A percentile compares a stretch with the other conserved stretches of the same genome.
Conservation (phyloP, 2,888 invertebrate species). For the Xanthorhoe spadicearia region DNA sequence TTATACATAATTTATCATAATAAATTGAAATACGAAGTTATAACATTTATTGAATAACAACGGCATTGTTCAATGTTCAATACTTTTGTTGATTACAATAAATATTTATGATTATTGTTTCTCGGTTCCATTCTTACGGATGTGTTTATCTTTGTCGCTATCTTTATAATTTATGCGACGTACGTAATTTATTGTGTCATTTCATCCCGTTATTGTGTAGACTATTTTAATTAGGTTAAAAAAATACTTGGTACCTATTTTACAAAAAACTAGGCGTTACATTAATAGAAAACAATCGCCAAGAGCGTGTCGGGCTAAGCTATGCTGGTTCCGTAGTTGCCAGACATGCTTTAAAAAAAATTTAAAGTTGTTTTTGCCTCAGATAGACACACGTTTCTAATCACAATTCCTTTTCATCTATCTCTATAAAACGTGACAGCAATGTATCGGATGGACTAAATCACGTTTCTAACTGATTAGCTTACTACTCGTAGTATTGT, state of each 20-base stretch:
- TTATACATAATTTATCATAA: not conserved
- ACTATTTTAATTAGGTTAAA: not conserved
- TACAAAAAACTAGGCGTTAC: not conserved
- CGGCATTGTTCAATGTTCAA: constrained; percentile 9
- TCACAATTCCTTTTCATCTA: not conserved
- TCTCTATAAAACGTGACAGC: constrained; percentile 29
- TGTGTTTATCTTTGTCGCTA: not conserved
- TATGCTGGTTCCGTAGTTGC: too few species aligned
- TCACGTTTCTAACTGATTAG: constrained; percentile 19
- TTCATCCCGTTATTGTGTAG: not conserved
- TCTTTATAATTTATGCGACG: constrained; percentile 9
- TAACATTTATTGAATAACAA: not conserved
- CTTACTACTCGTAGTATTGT: not conserved
- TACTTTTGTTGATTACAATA: constrained; percentile 5
- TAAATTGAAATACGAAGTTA: constrained; percentile 9
- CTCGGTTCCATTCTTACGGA: constrained; percentile 1
- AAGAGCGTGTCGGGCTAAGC: too few species aligned
- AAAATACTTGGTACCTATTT: not conserved
- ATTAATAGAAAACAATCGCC: not conserved
- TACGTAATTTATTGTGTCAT: not conserved
- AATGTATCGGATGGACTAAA: constrained; percentile 28
- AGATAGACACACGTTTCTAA: too few species aligned
- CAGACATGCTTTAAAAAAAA: too few species aligned
- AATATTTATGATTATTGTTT: constrained; percentile 16
- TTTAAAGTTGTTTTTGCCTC: too few species aligned